These are phyloP conservation scores for Grallaria varia DNA, from an alignment of 2,113 vertebrate genomes.

Conservation along the genomic window DNA sequence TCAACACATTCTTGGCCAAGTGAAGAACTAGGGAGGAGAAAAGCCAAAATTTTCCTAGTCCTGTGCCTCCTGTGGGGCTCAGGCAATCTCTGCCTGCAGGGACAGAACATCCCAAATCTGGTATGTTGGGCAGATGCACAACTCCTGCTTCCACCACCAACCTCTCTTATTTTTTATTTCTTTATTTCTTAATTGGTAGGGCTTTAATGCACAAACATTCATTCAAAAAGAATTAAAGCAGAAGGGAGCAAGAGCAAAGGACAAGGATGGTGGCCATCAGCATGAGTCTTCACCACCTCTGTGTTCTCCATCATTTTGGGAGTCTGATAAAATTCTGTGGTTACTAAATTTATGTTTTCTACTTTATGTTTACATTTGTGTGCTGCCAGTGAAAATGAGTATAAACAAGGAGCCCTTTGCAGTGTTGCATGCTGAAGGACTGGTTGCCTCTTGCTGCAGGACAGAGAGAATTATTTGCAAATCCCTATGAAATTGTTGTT, in stretches of 20 bases:
- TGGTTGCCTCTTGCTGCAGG: neutral
- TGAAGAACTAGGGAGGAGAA: neutral
- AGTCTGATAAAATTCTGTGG: accelerated
- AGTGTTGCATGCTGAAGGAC: neutral
- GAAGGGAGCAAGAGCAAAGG: neutral
- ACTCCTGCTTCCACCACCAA: neutral
- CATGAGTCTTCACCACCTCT: neutral
- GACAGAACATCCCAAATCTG: neutral
- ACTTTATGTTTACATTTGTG: neutral
- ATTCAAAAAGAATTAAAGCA: neutral
- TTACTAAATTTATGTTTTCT: neutral
- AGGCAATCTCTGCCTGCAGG: no score
- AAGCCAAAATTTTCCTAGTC: neutral
- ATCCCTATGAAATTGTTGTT: neutral
- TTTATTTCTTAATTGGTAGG: neutral
- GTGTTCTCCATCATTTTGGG: neutral
- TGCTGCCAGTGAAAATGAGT: neutral
- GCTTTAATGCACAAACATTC: neutral
- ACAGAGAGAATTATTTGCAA: neutral
- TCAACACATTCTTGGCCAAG: neutral
- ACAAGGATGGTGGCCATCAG: neutral
- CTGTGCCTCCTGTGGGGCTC: neutral
- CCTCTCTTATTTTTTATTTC: neutral
- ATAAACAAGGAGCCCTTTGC: neutral
- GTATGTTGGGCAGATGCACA: neutral